Conservation (phyloP, 2,113 vertebrate species). For the Mirounga angustirostris region DNA sequence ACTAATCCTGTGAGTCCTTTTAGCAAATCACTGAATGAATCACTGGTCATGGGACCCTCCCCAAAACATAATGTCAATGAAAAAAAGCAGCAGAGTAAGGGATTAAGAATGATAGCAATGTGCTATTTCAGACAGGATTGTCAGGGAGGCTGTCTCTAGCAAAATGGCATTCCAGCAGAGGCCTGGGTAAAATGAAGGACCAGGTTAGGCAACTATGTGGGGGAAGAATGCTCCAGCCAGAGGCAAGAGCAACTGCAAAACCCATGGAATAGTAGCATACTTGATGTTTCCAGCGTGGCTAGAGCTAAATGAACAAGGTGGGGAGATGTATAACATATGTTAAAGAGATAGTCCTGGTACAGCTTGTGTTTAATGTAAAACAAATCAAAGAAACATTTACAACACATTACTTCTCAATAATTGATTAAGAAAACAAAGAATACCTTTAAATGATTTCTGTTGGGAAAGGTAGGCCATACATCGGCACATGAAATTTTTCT, state of each 20-base stretch:
- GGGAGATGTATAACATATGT: neutral
- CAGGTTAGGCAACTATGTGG: neutral
- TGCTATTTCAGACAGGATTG: neutral
- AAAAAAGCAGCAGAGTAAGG: neutral
- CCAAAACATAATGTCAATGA: neutral
- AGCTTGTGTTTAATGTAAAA: neutral
- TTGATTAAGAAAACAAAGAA: conserved; percentile 2
- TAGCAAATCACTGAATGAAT: neutral
- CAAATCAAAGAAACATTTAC: neutral
- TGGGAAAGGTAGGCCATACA: neutral
- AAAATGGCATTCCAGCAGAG: neutral
- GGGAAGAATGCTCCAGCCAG: neutral
- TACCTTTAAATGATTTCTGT: neutral
- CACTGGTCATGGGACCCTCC: neutral
- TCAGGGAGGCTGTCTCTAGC: neutral
- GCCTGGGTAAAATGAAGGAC: neutral
- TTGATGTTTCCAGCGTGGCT: neutral
- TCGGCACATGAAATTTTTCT: neutral
- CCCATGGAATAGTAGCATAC: neutral
- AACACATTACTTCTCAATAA: neutral
- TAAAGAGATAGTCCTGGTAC: neutral
- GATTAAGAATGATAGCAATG: neutral
- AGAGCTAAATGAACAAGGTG: neutral
- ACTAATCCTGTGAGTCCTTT: neutral
- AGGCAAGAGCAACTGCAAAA: neutral